These are phyloP conservation scores for Bradypus variegatus DNA, from an alignment of 2,797 vertebrate genomes.

Conservation along the genomic window DNA sequence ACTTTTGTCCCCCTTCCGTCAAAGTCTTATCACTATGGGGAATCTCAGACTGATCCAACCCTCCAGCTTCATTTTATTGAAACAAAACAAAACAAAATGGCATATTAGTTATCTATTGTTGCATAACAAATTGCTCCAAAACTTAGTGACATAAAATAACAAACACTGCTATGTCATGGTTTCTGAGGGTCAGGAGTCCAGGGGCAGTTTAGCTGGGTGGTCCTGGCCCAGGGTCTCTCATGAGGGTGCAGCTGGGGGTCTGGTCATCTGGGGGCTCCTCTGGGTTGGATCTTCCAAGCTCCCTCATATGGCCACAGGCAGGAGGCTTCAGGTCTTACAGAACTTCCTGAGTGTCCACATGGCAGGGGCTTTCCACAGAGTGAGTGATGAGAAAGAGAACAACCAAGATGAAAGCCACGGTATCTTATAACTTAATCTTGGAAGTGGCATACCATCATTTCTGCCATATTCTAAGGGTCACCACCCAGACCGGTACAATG, in stretches of 20 bases:
- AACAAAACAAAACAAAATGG: not conserved
- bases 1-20: not conserved
- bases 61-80: not conserved
- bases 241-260: not conserved
- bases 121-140: not conserved
- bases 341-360: not conserved
- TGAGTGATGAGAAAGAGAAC: not conserved
- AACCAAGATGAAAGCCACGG: not conserved
- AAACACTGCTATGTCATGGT: fast-evolving
- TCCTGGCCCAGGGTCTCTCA: not conserved
- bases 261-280: not conserved
- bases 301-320: fast-evolving
- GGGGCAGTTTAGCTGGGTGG: not conserved
- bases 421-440: not conserved
- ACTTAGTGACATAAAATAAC: not conserved
- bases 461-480: not conserved
- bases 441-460: not conserved
- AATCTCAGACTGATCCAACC: not conserved
- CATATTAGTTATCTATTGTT: not conserved
- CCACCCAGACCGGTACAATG: not conserved
- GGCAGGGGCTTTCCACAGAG: not conserved
- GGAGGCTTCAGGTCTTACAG: not conserved
- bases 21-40: not conserved
- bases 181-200: not conserved
- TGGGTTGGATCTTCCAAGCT: not conserved